phyloP scores from a whole-genome alignment of 2,113 vertebrate genomes.

The Mesitornis unicolor region DNA sequence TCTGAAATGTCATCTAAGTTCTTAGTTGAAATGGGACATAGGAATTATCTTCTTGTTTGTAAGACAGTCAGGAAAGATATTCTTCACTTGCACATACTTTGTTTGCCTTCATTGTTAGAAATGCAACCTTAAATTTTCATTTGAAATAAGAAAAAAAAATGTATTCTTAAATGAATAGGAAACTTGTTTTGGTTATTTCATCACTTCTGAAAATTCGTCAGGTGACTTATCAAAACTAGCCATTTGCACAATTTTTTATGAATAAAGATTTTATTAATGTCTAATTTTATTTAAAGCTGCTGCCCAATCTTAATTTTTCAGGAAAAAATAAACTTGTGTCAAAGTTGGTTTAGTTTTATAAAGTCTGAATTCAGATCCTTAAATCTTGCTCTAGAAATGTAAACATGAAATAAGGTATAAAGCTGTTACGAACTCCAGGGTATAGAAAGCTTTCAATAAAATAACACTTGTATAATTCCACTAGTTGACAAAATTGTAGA shows the following conservation, averaged over 20 bases:
- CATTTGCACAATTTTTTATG: neutral
- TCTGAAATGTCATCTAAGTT: neutral
- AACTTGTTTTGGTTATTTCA: neutral
- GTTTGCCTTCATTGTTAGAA: neutral
- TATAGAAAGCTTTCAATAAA: neutral
- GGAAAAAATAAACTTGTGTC: neutral
- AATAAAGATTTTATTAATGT: neutral
- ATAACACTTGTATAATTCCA: neutral
- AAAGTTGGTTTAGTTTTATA: neutral
- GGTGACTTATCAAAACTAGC: neutral
- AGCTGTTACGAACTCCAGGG: neutral
- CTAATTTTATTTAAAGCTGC: neutral
- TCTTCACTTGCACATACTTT: neutral
- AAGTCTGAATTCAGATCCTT: neutral
- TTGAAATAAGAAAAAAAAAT: neutral
- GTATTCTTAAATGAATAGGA: neutral
- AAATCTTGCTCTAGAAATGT: neutral
- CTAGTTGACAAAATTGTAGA: neutral
- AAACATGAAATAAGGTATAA: neutral
- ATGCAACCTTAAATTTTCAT: neutral
- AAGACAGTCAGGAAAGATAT: accelerated
- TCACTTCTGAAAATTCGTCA: neutral
- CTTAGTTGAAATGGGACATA: neutral
- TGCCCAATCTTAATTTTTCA: neutral
- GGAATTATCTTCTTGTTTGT: neutral